Evolutionary conservation across 1,140 invertebrate species (phyloP).

Genomic region (Leguminivora glycinivorella): DNA sequence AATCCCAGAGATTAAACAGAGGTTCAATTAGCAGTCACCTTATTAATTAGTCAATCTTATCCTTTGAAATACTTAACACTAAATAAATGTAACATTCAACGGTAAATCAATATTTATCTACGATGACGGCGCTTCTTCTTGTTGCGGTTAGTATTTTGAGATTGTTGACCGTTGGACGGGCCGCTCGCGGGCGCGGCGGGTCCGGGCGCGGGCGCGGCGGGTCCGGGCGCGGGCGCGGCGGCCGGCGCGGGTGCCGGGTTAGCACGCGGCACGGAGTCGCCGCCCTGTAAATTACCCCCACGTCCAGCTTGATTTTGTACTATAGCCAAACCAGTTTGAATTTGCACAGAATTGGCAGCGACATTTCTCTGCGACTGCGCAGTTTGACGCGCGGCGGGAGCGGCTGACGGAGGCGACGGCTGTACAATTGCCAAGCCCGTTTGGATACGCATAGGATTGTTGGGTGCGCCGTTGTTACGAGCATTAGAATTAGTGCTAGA

Average conservation of each 20-base stretch:
- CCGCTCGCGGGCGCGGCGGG: conserved; percentile 29
- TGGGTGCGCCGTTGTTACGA: background rate
- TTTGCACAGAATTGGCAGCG: background rate
- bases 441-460: background rate
- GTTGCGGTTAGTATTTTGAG: conserved; percentile 47
- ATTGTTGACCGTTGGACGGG: conserved; percentile 36
- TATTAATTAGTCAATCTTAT: conserved; percentile 38
- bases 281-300: background rate
- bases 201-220: conserved; percentile 31
- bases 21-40: conserved; percentile 43
- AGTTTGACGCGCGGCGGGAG: background rate
- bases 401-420: background rate
- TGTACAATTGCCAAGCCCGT: background rate
- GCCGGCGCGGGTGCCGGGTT: conserved; percentile 34
- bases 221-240: conserved; percentile 29
- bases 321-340: conserved; percentile 29
- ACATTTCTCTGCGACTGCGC: background rate
- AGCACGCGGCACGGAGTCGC: background rate
- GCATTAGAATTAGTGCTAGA: background rate
- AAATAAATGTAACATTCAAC: conserved; percentile 33
- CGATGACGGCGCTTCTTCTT: conserved; percentile 64
- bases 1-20: conserved; percentile 52
- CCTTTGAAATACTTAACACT: conserved; percentile 32
- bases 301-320: conserved; percentile 27
- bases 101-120: conserved; percentile 50